Conservation (phyloP, 2,888 invertebrate species). For the Craniophora ligustri region DNA sequence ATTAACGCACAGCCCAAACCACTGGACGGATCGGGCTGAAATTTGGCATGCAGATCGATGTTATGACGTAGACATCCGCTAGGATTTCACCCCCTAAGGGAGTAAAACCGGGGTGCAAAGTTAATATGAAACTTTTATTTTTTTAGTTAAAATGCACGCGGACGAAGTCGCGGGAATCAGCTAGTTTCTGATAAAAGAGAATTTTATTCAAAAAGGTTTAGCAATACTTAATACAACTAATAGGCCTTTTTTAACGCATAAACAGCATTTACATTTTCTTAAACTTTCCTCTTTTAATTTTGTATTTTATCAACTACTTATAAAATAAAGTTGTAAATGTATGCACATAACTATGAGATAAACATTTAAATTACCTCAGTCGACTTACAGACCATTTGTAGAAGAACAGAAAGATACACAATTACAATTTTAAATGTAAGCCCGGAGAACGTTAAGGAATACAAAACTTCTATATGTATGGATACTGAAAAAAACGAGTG, state of each 20-base stretch:
- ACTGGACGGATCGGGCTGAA: too few relatives aligned
- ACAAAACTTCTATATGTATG: too few relatives aligned
- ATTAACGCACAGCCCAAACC: too few relatives aligned
- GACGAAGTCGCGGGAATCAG: too few relatives aligned
- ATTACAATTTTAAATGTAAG: conserved; percentile 59
- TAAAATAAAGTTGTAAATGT: conserved; percentile 26
- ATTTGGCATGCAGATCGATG: too few relatives aligned
- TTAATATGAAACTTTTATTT: too few relatives aligned
- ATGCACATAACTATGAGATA: conserved; percentile 40
- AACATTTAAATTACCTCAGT: conserved; percentile 32
- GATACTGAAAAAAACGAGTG: too few relatives aligned
- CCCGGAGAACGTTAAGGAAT: too few relatives aligned
- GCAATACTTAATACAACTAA: conserved; percentile 5
- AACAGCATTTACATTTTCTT: conserved; percentile 12
- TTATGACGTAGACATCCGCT: too few relatives aligned
- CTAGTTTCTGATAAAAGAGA: conserved; percentile 28
- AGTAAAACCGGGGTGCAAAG: too few relatives aligned
- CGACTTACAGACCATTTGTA: conserved; percentile 27
- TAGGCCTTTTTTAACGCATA: conserved; percentile 1
- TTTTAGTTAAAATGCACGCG: too few relatives aligned
- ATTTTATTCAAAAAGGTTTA: conserved; percentile 10
- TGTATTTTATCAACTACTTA: conserved; percentile 25
- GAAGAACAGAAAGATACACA: conserved; percentile 37
- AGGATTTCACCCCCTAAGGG: too few relatives aligned
- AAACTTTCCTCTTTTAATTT: conserved; percentile 4